Evolutionary conservation across 1,140 invertebrate genomes (phyloP), one percentile per base, ranked within the genome.

Genomic region (Lordiphosa clarofinis): DNA sequence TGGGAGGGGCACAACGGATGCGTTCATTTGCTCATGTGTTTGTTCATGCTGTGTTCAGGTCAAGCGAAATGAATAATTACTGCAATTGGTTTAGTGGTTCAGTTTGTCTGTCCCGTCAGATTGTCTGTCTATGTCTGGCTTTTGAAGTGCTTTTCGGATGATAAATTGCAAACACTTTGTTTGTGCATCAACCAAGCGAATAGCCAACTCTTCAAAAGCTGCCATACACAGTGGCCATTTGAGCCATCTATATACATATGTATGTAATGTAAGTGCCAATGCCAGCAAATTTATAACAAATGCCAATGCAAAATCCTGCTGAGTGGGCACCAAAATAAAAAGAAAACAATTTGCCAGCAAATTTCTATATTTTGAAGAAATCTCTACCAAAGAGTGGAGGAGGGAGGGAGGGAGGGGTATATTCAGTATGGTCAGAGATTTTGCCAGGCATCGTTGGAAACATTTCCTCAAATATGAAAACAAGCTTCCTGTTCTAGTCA

Each of bases 21-120:
- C 44, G 33, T 44, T 19, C 36, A 21, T 43, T 19, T 43, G 12
- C 31, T 7, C 31, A 31, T 33, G 24, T n/a, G n/a, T n/a, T n/a
- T 44, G 28, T 19, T 44, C 50, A 31, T 3, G 19, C 3, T 64
- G 62, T 15, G 62, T 15, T 56, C 52, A 66, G 31, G 64, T 66
- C 53, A 57, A 50, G 37, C 43, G 42, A 67, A 63, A 64, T 79
- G 59, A 56, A 65, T 73, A 73, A 79, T 69, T 68, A 43, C 13
- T 44, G 53, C 59, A 65, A 73, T 68, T 60, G 65, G 52, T 65
- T 63, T 73, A 47, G 60, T 56, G 52, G 46, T 35, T 49, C 35
- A 52, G 28, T 33, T 52, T 38, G 21, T 36, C 12, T 56, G 42
- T 52, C 48, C 31, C 43, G 44, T 44, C 28, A 36, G 42, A 50